These are phyloP conservation scores for Bhutanitis thaidina DNA, from an alignment of 2,888 invertebrate species.

Conservation along the genomic window DNA sequence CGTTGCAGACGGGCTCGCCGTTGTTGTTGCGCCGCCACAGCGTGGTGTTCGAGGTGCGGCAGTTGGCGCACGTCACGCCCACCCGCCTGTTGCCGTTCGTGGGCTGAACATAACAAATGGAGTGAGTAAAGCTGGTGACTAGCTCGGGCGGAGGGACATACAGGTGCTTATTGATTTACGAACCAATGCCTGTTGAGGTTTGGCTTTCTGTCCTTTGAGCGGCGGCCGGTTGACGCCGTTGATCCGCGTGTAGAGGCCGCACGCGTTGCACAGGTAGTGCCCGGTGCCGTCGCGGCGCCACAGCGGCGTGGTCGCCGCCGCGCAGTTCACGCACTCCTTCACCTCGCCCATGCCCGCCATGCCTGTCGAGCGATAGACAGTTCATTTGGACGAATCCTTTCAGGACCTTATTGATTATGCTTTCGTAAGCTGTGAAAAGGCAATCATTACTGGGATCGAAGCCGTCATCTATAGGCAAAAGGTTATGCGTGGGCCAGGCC, in stretches of 20 bases:
- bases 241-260: slow-evolving; percentile 93
- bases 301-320: slow-evolving; percentile 93
- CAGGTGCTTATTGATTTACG: slow-evolving; percentile 2
- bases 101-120: slow-evolving; percentile 43
- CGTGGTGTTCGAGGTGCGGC: slow-evolving; percentile 94
- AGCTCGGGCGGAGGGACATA: too few species aligned
- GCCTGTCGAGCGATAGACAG: slow-evolving; percentile 31
- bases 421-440: too few species aligned
- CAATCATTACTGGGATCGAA: slow-evolving; percentile 65
- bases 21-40: slow-evolving; percentile 96
- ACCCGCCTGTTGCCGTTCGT: slow-evolving; percentile 82
- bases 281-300: slow-evolving; percentile 99
- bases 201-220: slow-evolving; percentile 82
- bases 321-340: slow-evolving; percentile 96
- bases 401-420: too few species aligned
- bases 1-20: slow-evolving; percentile 99
- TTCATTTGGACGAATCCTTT: too few species aligned
- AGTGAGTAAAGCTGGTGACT: background rate
- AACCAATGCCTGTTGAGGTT: slow-evolving; percentile 80
- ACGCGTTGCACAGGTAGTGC: slow-evolving; percentile 99
- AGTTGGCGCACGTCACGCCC: slow-evolving; percentile 96
- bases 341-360: slow-evolving; percentile 80
- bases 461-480: slow-evolving; percentile 68
- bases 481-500: slow-evolving; percentile 67
- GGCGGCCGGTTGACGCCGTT: slow-evolving; percentile 87